Base-by-base conservation (phyloP, 2,888 invertebrate genomes). In the Caenorhabditis doughertyi region DNA sequence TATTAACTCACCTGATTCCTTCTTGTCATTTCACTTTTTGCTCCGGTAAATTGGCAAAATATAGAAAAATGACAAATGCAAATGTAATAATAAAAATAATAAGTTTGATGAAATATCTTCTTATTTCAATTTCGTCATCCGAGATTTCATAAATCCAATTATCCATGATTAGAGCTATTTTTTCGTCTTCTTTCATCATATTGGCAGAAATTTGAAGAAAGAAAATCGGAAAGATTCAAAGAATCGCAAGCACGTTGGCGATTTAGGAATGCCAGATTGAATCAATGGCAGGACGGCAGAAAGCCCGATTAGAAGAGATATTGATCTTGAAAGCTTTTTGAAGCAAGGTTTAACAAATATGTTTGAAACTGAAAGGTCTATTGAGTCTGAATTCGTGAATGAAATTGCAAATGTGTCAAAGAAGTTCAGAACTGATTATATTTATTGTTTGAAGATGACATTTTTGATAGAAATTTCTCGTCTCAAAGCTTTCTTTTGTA, bases 161-260 rank as follows among this genome's bases (percentile, higher is more conserved):
- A n/a, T 65, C 65, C n/a, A 65, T 65, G 3, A 65, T 27, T 35
- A 65, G 25, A 11, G 49, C 65, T 16, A 65, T 65, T 51, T 65
- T 65, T 51, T 65, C 65, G 21, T 65, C 65, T n/a, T 65, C 65
- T 51, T 18, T 47, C 65, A 65, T 65, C 65, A 65, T 65, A 27
- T 27, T 64, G 60, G 60, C 60, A 42, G 60, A 60, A 25, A 18
- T 60, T 56, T 35, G 25, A 25, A 42, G 16, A 23, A 58, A 56
- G 3, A 39, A 35, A 58, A 35, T 7, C 9, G n/a, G 0, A 16
- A 42, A 13, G 39, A 58, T 13, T 21, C 13, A 25, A n/a, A 39
- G 23, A 58, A 25, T 23, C 42, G 23, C 25, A 58, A 58, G 58
- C 58, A 58, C 58, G 60, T 21, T 39, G 39, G 39, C 32, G 58